A percentile compares a stretch with the other conserved stretches of the same genome.
Evolutionary conservation across 2,113 vertebrate genomes (phyloP).

Genomic region (Promerops cafer): DNA sequence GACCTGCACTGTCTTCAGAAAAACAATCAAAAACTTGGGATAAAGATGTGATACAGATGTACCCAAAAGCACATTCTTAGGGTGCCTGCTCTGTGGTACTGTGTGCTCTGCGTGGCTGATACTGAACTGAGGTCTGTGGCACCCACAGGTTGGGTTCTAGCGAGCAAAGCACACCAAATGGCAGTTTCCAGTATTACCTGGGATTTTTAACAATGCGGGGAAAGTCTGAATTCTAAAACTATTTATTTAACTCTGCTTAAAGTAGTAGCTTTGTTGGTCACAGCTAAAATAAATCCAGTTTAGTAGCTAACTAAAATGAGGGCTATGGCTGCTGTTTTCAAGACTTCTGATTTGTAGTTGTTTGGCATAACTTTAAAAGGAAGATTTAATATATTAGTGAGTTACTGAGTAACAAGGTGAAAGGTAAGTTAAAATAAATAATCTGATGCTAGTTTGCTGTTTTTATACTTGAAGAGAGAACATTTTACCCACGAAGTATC

Average conservation of each 20-base stretch:
- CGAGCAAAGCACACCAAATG: background rate
- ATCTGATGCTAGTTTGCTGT: background rate
- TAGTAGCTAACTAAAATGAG: background rate
- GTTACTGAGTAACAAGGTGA: background rate
- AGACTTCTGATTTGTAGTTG: background rate
- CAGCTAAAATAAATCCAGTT: background rate
- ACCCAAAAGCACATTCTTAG: background rate
- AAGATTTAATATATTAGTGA: background rate
- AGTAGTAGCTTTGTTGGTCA: background rate
- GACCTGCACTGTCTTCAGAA: background rate
- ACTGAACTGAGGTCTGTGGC: background rate
- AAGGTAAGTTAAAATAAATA: background rate
- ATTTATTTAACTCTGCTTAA: background rate
- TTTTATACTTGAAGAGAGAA: background rate
- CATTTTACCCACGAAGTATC: background rate
- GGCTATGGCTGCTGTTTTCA: background rate
- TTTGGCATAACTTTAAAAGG: background rate
- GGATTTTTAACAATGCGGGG: fast-evolving
- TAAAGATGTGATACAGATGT: background rate
- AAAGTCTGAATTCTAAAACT: background rate
- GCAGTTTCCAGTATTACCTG: background rate
- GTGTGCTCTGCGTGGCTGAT: background rate
- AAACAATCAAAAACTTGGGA: background rate
- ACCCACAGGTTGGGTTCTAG: background rate
- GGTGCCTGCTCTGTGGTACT: background rate